Percentiles rank a stretch among this genome's conserved stretches.
Conservation (phyloP, 1,140 invertebrate species). For the Zaprionus ornatus region DNA sequence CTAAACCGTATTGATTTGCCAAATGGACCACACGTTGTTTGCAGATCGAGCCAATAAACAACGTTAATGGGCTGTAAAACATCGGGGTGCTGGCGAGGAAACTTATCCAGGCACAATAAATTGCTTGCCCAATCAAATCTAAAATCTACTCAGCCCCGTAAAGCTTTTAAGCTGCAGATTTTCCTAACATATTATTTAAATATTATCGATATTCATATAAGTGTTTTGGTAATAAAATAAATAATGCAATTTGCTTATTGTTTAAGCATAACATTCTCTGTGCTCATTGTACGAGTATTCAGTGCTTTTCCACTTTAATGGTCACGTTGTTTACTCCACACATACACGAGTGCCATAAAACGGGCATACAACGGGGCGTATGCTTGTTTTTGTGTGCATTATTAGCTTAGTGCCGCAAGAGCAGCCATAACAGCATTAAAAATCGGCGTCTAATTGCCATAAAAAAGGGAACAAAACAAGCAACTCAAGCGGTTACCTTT, state of each 20-base stretch:
- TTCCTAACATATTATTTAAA: not conserved
- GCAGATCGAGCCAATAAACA: not conserved
- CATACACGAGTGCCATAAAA: slow-evolving; percentile 36
- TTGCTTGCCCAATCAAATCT: not conserved
- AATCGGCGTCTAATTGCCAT: slow-evolving; percentile 58
- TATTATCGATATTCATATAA: not conserved
- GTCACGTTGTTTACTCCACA: slow-evolving; percentile 47
- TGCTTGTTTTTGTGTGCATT: slow-evolving; percentile 37
- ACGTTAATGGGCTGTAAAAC: slow-evolving; percentile 6
- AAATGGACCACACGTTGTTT: slow-evolving; percentile 4
- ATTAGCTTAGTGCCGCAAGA: slow-evolving; percentile 43
- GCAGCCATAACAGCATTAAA: slow-evolving; percentile 42
- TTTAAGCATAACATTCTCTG: not conserved
- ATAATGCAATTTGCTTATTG: not conserved
- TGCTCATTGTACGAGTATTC: not conserved
- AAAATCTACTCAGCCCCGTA: not conserved
- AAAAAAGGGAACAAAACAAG: slow-evolving; percentile 34
- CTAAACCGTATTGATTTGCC: not conserved
- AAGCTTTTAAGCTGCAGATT: not conserved
- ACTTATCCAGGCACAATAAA: not conserved
- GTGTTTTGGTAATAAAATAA: not conserved
- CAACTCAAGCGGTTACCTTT: slow-evolving; percentile 42
- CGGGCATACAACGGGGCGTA: slow-evolving; percentile 39
- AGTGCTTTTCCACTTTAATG: slow-evolving; percentile 36
- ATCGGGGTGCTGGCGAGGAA: not conserved